Evolutionary conservation across 2,113 vertebrate species (phyloP).

Genomic region (Empidonax alnorum): DNA sequence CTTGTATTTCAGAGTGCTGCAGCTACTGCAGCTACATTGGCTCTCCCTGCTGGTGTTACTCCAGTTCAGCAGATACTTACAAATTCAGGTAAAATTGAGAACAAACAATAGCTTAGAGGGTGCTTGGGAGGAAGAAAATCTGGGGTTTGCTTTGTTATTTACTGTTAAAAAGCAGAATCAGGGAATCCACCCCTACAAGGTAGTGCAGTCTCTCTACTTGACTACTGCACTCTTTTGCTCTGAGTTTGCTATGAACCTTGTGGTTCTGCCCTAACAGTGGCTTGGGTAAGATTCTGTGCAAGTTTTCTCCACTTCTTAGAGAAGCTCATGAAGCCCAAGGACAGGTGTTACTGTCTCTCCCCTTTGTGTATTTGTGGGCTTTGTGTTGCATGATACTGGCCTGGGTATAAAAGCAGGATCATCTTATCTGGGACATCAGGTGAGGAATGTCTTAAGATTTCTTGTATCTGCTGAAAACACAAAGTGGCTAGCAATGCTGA

Average conservation of each 20-base stretch:
- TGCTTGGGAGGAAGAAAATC: not conserved
- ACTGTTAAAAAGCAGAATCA: not conserved
- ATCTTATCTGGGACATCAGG: not conserved
- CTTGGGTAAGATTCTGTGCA: not conserved
- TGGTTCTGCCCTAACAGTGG: not conserved
- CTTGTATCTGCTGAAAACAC: rapidly evolving
- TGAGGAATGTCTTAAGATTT: not conserved
- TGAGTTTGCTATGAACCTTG: not conserved
- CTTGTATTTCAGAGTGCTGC: constrained; percentile 88
- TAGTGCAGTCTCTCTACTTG: not conserved
- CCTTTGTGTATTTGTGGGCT: not conserved
- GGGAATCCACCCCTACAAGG: not conserved
- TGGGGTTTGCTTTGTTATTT: not conserved
- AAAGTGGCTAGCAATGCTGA: not conserved
- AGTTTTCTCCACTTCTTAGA: not conserved
- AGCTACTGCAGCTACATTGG: constrained; percentile 94
- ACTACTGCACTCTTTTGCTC: not conserved
- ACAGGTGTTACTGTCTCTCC: not conserved
- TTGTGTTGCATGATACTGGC: not conserved
- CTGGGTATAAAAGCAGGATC: not conserved
- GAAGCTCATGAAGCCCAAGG: not conserved
- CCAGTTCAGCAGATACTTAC: constrained; percentile 95
- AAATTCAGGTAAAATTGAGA: constrained; percentile 83
- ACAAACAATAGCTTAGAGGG: not conserved
- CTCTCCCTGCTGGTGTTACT: constrained; percentile 90